These are phyloP conservation scores for Poicephalus meyeri DNA, from an alignment of 2,113 vertebrate genomes.

Conservation along the genomic window DNA sequence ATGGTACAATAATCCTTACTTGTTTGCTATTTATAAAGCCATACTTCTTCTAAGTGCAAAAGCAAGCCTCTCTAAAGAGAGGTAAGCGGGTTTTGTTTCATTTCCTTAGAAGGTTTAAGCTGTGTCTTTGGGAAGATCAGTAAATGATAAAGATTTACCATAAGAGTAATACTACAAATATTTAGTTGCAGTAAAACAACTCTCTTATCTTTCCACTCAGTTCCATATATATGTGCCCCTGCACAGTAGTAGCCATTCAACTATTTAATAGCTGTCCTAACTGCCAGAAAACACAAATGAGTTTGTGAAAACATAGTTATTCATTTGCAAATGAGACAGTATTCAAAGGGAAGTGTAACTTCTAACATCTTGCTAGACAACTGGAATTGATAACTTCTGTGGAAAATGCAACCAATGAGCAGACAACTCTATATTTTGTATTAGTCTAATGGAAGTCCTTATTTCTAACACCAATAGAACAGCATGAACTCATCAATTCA, in stretches of 20 bases:
- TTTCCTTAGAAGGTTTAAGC: neutral
- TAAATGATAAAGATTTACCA: neutral
- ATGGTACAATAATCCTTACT: neutral
- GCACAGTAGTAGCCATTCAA: neutral
- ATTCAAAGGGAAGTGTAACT: neutral
- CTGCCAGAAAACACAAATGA: conserved; percentile 48
- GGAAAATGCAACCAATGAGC: neutral
- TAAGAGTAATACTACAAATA: neutral
- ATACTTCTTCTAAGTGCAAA: neutral
- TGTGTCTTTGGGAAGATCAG: neutral
- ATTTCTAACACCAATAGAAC: neutral
- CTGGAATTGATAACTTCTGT: neutral
- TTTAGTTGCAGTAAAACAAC: neutral
- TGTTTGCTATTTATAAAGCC: neutral
- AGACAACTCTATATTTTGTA: neutral
- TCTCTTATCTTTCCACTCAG: neutral
- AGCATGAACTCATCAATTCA: neutral
- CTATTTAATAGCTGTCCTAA: conserved; percentile 39
- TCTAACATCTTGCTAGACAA: conserved; percentile 4
- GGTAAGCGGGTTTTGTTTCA: neutral
- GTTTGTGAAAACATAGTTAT: conserved; percentile 17
- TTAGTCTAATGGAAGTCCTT: neutral
- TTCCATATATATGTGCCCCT: neutral
- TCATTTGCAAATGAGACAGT: conserved; percentile 25
- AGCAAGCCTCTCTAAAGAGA: neutral